Evolutionary conservation across 2,113 vertebrate genomes (phyloP).

Genomic region (Aegypius monachus): DNA sequence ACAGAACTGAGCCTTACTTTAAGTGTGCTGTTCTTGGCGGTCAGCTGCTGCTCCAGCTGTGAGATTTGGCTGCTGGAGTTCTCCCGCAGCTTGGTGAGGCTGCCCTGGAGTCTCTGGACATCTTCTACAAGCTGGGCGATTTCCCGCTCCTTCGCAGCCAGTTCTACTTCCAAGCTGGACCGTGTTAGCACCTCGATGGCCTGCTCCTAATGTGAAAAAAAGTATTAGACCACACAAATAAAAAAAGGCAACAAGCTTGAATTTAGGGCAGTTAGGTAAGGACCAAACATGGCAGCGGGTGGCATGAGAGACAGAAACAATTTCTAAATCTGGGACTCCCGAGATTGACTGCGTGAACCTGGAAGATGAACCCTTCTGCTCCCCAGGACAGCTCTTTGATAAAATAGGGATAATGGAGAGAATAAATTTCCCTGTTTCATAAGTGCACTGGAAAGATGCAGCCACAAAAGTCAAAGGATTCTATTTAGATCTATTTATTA

Average conservation of each 20-base stretch:
- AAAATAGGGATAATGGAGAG: neutral
- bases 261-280: neutral
- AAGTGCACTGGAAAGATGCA: neutral
- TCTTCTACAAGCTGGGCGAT: constrained; percentile 95
- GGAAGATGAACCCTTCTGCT: neutral
- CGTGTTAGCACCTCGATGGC: constrained; percentile 82
- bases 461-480: constrained; percentile 20
- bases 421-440: neutral
- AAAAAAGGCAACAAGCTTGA: neutral
- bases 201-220: constrained; percentile 75
- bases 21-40: constrained; percentile 86
- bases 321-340: neutral
- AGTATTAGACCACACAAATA: rapidly evolving
- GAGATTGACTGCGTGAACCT: rapidly evolving
- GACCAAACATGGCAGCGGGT: rapidly evolving
- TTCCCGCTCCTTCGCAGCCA: constrained; percentile 95
- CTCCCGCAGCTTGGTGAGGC: constrained; percentile 92
- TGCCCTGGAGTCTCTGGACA: constrained; percentile 95
- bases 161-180: constrained; percentile 90
- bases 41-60: constrained; percentile 94
- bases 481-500: constrained; percentile 56
- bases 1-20: constrained; percentile 74
- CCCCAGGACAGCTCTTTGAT: neutral
- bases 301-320: neutral
- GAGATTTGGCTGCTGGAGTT: constrained; percentile 91